Conservation (phyloP, 2,113 vertebrate genomes). For the Eulemur macaco region DNA sequence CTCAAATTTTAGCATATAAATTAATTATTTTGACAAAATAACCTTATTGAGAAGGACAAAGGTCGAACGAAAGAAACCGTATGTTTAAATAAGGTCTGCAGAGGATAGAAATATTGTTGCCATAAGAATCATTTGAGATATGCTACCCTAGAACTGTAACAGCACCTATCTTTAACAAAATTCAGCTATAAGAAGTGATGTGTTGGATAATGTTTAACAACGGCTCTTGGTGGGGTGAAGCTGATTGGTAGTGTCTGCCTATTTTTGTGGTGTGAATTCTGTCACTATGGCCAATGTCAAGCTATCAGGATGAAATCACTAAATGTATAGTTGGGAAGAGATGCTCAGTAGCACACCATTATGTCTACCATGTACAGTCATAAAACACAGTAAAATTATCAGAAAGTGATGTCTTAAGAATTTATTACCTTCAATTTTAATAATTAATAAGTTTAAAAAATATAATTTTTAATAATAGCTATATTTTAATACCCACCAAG, state of each 20-base stretch:
- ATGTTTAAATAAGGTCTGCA: neutral
- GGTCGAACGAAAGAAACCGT: neutral
- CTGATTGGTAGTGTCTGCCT: neutral
- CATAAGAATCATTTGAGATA: neutral
- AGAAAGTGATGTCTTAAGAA: neutral
- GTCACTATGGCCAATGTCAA: neutral
- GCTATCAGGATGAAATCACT: neutral
- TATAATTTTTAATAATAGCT: neutral
- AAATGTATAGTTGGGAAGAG: neutral
- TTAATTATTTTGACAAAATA: neutral
- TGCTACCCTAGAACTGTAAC: neutral
- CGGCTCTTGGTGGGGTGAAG: neutral
- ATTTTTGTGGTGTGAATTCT: neutral
- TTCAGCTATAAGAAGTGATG: neutral
- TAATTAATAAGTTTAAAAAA: neutral
- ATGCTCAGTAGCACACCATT: neutral
- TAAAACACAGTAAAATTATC: neutral
- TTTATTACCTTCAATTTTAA: neutral
- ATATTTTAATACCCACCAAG: neutral
- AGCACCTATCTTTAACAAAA: neutral
- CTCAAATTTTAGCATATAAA: neutral
- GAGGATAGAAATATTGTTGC: neutral
- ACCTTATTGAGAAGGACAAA: neutral
- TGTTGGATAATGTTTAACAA: neutral
- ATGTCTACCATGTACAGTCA: neutral